Conservation (phyloP, 1,140 invertebrate genomes). For the Holotrichia oblita region DNA sequence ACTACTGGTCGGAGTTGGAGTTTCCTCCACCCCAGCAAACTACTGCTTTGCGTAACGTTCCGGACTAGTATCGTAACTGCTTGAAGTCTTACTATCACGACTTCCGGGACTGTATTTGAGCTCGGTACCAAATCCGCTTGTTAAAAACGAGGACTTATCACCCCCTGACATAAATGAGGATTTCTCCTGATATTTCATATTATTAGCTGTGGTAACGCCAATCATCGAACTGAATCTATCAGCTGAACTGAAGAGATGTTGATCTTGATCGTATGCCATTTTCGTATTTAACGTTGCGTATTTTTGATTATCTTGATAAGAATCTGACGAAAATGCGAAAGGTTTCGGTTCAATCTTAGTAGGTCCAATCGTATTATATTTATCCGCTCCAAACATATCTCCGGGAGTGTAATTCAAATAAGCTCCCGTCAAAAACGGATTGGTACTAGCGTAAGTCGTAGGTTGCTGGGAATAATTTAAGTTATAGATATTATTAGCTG, state of each 20-base stretch:
- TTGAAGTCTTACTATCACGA: constrained; percentile 45
- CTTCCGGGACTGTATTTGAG: constrained; percentile 54
- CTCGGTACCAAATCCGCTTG: constrained; percentile 49
- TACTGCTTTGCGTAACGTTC: constrained; percentile 47
- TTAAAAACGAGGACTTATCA: constrained; percentile 53
- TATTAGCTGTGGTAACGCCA: background rate
- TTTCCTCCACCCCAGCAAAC: constrained; percentile 61
- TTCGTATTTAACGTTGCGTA: constrained; percentile 54
- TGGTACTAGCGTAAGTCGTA: constrained; percentile 65
- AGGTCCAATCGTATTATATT: constrained; percentile 56
- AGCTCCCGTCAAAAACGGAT: constrained; percentile 66
- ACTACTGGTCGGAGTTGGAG: constrained; percentile 69
- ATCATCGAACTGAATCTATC: constrained; percentile 53
- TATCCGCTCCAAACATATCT: constrained; percentile 51
- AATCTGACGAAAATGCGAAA: constrained; percentile 53
- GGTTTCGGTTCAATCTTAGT: constrained; percentile 55
- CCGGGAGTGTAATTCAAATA: constrained; percentile 64
- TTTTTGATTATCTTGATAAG: constrained; percentile 48
- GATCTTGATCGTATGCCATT: constrained; percentile 46
- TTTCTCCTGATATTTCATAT: constrained; percentile 53
- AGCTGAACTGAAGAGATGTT: constrained; percentile 36
- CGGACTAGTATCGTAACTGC: constrained; percentile 45
- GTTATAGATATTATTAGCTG: constrained; percentile 47
- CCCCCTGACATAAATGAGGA: constrained; percentile 49
- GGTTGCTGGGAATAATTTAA: constrained; percentile 55